phyloP scores from a whole-genome alignment of 2,113 vertebrate species.

The Rafetus swinhoei region DNA sequence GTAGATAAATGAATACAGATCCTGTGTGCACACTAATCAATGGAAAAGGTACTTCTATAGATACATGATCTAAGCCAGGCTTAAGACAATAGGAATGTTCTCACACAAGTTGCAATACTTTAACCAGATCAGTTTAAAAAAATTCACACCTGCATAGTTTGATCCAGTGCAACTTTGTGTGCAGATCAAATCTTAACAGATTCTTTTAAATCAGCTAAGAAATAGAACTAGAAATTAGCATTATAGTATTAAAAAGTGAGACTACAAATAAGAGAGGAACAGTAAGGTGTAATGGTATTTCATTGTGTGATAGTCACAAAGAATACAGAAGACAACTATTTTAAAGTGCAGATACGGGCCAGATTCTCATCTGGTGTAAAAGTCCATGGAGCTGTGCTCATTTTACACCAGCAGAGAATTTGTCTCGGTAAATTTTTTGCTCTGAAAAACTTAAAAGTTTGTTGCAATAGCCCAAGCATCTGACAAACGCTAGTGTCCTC shows the following conservation, averaged over 20 bases:
- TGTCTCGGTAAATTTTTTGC: background rate
- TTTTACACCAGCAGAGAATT: background rate
- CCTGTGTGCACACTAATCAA: background rate
- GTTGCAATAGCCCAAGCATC: background rate
- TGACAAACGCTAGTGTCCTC: accelerated
- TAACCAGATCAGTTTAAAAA: background rate
- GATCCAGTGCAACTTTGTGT: background rate
- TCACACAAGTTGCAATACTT: background rate
- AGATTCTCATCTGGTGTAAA: background rate
- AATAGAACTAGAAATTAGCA: background rate
- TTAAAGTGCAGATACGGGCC: background rate
- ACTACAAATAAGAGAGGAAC: background rate
- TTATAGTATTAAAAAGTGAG: background rate
- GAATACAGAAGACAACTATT: background rate
- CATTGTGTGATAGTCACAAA: background rate
- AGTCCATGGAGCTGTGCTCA: background rate
- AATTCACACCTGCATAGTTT: background rate
- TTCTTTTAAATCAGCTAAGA: background rate
- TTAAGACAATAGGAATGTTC: background rate
- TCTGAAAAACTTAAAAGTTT: background rate
- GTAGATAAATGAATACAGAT: background rate
- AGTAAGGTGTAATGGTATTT: background rate
- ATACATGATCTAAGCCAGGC: background rate
- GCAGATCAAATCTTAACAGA: background rate
- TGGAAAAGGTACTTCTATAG: background rate